Evolutionary conservation across 2,113 vertebrate genomes (phyloP), one percentile per base, ranked within the genome.

Genomic region (Machaerirhynchus nigripectus): DNA sequence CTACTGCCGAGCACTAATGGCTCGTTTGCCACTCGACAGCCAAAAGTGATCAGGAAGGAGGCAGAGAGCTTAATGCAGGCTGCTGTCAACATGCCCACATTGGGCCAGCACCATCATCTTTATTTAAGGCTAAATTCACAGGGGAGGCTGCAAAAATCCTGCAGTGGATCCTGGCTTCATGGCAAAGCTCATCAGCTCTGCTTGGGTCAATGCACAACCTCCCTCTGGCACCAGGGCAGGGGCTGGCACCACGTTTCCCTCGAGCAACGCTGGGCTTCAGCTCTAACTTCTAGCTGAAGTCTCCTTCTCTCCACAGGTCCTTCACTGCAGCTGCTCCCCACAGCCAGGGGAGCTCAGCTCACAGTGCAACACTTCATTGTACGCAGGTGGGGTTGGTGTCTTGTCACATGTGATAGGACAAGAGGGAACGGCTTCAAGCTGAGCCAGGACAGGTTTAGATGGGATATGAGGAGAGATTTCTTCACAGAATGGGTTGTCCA

Each of bases 11-110:
- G 28, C 50, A 90, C 89, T 91, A 96, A 97, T 92, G 84, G 73
- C 87, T 96, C 57, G 2, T 95, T 97, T 95, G 69, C 69, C 19
- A 60, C 28, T 11, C 52, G 53, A 11, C 88, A 74, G 82, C 82
- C 71, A 77, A 65, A 91, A 97, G 85, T 13, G 27, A 91, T 87
- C 93, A 92, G 84, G 78, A 75, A 81, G 13, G 26, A 85, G 85
- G 47, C 81, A 93, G 77, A 90, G 69, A 89, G 44, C 65, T 90
- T 64, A 31, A 33, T 2, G 22, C 24, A 57, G 53, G 64, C 49
- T 5, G 2, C 50, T 61, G 37, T 15, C 89, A 84, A 52, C 24
- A 6, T 2, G 42, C 30, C 31, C 80, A 64, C 4, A 1, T 0
- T 15, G 40, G 70, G 71, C 10, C n/a, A 56, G 40, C 8, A 3